Conservation (phyloP, 1,140 invertebrate genomes). For the Cydia amplana region DNA sequence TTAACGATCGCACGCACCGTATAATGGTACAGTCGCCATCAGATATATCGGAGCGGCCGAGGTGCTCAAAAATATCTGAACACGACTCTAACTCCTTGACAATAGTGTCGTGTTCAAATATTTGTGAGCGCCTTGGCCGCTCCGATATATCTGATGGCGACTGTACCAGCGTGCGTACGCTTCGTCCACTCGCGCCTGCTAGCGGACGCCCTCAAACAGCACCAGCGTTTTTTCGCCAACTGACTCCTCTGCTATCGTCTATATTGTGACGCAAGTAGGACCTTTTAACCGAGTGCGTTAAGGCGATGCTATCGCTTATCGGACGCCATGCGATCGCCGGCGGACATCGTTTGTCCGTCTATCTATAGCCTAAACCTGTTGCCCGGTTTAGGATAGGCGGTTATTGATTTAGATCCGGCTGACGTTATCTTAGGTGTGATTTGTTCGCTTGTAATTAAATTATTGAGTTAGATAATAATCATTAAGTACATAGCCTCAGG, state of each 20-base stretch:
- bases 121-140: too few relatives aligned
- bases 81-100: too few relatives aligned
- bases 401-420: slow-evolving; percentile 5
- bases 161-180: too few relatives aligned
- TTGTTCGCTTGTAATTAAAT: slow-evolving; percentile 12
- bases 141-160: too few relatives aligned
- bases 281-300: slow-evolving; percentile 48
- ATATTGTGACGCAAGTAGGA: slow-evolving; percentile 38
- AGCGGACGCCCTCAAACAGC: too few relatives aligned
- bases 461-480: not conserved
- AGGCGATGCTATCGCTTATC: slow-evolving; percentile 46
- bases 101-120: too few relatives aligned
- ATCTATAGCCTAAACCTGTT: slow-evolving; percentile 40
- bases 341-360: slow-evolving; percentile 37
- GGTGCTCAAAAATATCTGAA: too few relatives aligned
- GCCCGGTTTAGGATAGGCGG: slow-evolving; percentile 4
- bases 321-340: slow-evolving; percentile 41
- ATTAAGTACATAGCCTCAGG: not conserved
- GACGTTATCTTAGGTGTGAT: slow-evolving; percentile 5
- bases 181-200: too few relatives aligned
- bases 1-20: too few relatives aligned
- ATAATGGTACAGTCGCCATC: too few relatives aligned
- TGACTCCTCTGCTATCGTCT: not conserved
- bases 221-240: not conserved
- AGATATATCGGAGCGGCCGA: too few relatives aligned